Conservation (phyloP, 2,113 vertebrate genomes). For the Rallus limicola region DNA sequence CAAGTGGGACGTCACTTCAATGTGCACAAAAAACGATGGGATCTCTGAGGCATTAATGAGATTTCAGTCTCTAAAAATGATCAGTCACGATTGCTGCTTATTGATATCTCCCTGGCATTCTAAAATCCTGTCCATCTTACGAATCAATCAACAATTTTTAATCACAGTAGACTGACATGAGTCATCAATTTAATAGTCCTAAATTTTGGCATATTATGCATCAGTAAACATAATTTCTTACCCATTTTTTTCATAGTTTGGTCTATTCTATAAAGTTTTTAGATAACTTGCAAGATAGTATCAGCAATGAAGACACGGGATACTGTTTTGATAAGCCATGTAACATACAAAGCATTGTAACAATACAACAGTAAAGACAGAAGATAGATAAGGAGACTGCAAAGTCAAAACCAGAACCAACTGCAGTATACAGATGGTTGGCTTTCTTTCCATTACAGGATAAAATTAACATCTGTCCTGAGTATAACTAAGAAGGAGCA, state of each 20-base stretch:
- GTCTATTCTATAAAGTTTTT: not conserved
- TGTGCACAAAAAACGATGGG: not conserved
- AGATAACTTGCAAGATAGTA: not conserved
- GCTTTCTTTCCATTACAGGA: not conserved
- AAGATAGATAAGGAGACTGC: not conserved
- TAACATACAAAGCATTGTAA: not conserved
- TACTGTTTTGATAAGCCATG: not conserved
- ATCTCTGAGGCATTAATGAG: not conserved
- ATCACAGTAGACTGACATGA: not conserved
- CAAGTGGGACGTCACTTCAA: not conserved
- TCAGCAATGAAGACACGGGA: not conserved
- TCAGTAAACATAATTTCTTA: not conserved
- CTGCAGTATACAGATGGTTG: not conserved
- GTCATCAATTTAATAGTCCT: not conserved
- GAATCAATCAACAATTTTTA: not conserved
- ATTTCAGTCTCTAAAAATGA: not conserved
- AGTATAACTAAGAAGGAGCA: not conserved
- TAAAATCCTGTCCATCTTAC: not conserved
- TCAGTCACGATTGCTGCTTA: not conserved
- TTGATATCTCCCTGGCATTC: conserved; percentile 14
- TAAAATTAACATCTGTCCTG: not conserved
- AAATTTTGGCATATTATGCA: not conserved
- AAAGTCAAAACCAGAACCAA: not conserved
- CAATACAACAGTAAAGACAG: not conserved
- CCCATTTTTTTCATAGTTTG: not conserved